A percentile compares a stretch with the other conserved stretches of the same genome.
phyloP scores from a whole-genome alignment of 1,140 invertebrate species.

The Heliconius hermathena region DNA sequence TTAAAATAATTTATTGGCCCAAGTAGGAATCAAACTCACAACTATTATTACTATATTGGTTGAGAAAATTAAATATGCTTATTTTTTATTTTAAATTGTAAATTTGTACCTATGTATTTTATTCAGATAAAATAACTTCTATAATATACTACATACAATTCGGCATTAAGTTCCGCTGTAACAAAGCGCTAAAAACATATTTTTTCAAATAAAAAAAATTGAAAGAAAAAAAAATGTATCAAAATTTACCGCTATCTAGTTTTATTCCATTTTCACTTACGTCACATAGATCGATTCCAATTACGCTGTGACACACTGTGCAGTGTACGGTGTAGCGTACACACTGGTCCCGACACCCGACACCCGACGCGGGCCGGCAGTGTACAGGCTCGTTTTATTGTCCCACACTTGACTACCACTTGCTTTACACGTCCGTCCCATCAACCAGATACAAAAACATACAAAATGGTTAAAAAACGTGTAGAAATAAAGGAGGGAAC shows the following conservation, averaged over 20 bases:
- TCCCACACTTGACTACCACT: slow-evolving; percentile 1
- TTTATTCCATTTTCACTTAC: background rate
- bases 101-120: too few species aligned
- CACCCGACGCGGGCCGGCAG: background rate
- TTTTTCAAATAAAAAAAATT: background rate
- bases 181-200: too few species aligned
- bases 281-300: background rate
- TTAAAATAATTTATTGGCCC: too few species aligned
- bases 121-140: too few species aligned
- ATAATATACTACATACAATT: too few species aligned
- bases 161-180: too few species aligned
- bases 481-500: background rate
- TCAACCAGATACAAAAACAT: slow-evolving; percentile 3
- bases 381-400: background rate
- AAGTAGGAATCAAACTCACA: too few species aligned
- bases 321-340: background rate
- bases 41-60: too few species aligned
- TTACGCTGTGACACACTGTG: background rate
- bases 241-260: background rate
- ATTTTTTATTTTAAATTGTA: too few species aligned
- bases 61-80: too few species aligned
- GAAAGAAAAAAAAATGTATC: background rate
- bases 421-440: background rate
- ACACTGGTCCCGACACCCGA: background rate
- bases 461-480: background rate